A percentile compares a stretch with the other conserved stretches of the same genome.
phyloP scores from a whole-genome alignment of 1,140 invertebrate genomes.

The Papilio polytes region DNA sequence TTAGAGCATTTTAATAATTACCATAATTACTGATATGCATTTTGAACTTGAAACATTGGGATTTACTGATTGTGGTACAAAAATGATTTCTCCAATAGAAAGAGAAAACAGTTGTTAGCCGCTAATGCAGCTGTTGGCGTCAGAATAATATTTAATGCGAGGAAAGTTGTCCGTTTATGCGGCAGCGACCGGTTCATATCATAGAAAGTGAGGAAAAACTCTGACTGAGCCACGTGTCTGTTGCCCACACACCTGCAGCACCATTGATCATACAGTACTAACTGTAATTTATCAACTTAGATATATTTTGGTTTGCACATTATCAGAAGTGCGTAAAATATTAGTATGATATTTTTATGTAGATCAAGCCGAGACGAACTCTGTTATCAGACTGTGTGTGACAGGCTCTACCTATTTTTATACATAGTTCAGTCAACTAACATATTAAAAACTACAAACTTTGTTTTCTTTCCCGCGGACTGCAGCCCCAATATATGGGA shows the following conservation, averaged over 20 bases:
- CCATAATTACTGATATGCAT: neutral
- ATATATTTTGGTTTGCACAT: too few relatives aligned
- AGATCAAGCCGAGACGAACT: too few relatives aligned
- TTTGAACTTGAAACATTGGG: neutral
- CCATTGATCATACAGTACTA: neutral
- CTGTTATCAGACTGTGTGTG: too few relatives aligned
- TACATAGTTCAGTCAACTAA: too few relatives aligned
- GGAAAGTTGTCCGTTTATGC: neutral
- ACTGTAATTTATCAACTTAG: neutral
- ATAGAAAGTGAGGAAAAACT: slow-evolving; percentile 22
- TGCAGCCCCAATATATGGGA: neutral
- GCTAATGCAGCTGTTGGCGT: neutral
- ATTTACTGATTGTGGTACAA: neutral
- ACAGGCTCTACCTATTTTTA: too few relatives aligned
- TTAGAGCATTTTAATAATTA: neutral
- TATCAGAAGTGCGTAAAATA: too few relatives aligned
- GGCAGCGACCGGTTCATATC: slow-evolving; percentile 2
- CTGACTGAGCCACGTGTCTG: neutral
- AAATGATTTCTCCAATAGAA: slow-evolving; percentile 10
- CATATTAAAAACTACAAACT: too few relatives aligned
- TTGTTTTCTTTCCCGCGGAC: neutral
- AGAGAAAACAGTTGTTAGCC: neutral
- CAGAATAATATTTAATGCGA: slow-evolving; percentile 30
- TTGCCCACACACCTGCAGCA: neutral
- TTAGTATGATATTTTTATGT: too few relatives aligned